phyloP scores from a whole-genome alignment of 2,113 vertebrate genomes.

The Noctilio leporinus region DNA sequence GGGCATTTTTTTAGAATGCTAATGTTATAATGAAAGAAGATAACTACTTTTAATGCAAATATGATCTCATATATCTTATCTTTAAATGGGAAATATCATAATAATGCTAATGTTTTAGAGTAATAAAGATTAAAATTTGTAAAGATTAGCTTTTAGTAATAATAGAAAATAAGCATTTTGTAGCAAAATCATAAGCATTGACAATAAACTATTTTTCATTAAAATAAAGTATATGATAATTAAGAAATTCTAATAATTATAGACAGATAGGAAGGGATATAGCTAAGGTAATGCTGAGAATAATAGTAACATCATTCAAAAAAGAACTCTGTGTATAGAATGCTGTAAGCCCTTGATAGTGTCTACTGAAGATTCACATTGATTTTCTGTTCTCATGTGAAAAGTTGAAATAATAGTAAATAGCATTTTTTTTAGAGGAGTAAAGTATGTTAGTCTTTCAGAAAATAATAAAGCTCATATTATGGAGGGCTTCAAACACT shows the following conservation, averaged over 20 bases:
- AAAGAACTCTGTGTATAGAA: background rate
- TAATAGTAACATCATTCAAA: background rate
- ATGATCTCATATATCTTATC: background rate
- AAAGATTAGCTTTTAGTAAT: background rate
- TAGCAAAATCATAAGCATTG: background rate
- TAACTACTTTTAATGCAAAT: background rate
- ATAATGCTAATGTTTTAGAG: background rate
- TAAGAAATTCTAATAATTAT: background rate
- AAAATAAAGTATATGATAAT: background rate
- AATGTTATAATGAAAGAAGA: background rate
- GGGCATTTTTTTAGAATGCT: background rate
- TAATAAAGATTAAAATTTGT: background rate
- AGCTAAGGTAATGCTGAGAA: fast-evolving
- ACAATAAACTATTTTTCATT: background rate
- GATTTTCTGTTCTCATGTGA: background rate
- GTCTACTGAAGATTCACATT: fast-evolving
- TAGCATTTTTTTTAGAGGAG: background rate
- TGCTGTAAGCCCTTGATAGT: background rate
- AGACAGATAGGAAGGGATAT: background rate
- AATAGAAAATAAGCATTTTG: background rate
- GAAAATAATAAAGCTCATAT: background rate
- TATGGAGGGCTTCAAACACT: background rate
- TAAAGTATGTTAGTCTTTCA: background rate
- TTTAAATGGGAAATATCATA: background rate
- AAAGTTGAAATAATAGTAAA: background rate